A percentile compares a stretch with the other conserved stretches of the same genome.
phyloP scores from a whole-genome alignment of 2,113 vertebrate species.

The Chaetodon trifascialis region DNA sequence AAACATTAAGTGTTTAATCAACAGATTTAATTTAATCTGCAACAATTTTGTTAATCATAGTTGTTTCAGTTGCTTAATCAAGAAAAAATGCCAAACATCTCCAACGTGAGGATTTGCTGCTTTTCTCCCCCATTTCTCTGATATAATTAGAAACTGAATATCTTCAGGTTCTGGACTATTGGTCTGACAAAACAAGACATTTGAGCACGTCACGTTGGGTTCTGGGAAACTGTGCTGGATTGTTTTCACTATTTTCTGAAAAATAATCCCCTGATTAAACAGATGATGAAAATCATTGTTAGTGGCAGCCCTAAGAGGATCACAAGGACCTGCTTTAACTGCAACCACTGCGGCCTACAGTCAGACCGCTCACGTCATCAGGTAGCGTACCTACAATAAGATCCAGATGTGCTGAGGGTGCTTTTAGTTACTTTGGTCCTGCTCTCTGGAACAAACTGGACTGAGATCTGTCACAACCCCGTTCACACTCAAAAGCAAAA shows the following conservation, averaged over 20 bases:
- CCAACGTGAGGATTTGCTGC: background rate
- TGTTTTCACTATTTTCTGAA: background rate
- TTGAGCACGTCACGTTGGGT: background rate
- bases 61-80: background rate
- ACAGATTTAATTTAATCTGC: background rate
- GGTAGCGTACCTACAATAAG: conserved; percentile 37
- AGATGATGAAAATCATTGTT: background rate
- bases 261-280: background rate
- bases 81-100: background rate
- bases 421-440: conserved; percentile 7
- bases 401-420: conserved; percentile 45
- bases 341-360: background rate
- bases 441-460: background rate
- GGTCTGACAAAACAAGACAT: background rate
- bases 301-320: background rate
- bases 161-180: background rate
- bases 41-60: background rate
- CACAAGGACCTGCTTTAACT: background rate
- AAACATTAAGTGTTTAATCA: background rate
- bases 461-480: background rate
- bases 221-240: background rate
- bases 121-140: background rate
- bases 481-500: background rate
- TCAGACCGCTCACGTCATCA: conserved; percentile 24
- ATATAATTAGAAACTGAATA: background rate